Evolutionary conservation across 1,140 invertebrate species (phyloP).

Genomic region (Zaprionus vittiger): DNA sequence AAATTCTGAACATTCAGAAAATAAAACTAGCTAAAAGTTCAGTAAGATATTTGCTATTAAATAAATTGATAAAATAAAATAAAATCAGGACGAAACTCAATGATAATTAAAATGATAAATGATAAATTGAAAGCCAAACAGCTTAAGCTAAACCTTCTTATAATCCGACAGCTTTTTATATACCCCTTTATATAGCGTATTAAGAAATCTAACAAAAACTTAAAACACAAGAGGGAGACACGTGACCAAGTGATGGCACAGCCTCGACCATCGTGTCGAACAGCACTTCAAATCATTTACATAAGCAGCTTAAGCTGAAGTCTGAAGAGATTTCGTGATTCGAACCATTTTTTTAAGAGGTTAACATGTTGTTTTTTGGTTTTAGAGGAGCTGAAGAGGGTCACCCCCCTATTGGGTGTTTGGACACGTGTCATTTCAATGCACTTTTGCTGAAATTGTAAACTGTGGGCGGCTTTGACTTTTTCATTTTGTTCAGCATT

Average conservation of each 20-base stretch:
- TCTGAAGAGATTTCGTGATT: slow-evolving; percentile 22
- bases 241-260: background rate
- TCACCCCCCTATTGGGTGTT: slow-evolving; percentile 1
- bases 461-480: slow-evolving; percentile 1
- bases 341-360: slow-evolving; percentile 13
- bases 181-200: background rate
- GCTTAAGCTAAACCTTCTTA: background rate
- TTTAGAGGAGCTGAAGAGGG: background rate
- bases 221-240: background rate
- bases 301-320: slow-evolving; percentile 66
- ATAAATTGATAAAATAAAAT: no score
- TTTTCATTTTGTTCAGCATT: background rate
- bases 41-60: no score
- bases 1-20: background rate
- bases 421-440: slow-evolving; percentile 30
- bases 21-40: background rate
- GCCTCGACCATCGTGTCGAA: slow-evolving; percentile 22
- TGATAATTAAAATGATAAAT: no score
- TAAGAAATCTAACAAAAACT: background rate
- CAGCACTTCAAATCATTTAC: slow-evolving; percentile 69
- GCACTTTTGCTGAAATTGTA: slow-evolving; percentile 10
- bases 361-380: slow-evolving; percentile 13
- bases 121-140: background rate
- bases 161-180: background rate
- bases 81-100: no score